Evolutionary conservation across 2,113 vertebrate species (phyloP).

Genomic region (Malurus melanocephalus): DNA sequence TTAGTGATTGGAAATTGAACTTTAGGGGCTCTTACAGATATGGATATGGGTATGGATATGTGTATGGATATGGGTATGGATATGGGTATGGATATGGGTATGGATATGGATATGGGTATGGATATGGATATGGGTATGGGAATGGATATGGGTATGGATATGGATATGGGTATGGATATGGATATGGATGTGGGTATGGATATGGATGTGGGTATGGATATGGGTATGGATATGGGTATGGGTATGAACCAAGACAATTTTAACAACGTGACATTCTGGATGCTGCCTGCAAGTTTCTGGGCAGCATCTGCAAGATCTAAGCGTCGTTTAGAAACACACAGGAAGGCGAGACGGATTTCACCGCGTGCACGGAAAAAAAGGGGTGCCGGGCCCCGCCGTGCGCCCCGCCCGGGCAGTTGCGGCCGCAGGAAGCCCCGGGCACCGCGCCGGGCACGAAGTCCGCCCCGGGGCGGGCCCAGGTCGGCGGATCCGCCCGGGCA

Average conservation of each 20-base stretch:
- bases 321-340: accelerated
- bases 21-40: neutral
- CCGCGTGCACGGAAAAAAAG: accelerated
- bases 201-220: too few species aligned
- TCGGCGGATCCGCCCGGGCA: neutral
- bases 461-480: neutral
- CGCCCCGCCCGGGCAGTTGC: neutral
- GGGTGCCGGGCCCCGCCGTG: neutral
- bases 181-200: too few species aligned
- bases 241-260: accelerated
- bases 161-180: too few species aligned
- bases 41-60: too few species aligned
- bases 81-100: too few species aligned
- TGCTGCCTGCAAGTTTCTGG: accelerated
- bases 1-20: neutral
- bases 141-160: too few species aligned
- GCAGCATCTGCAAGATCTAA: accelerated
- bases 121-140: too few species aligned
- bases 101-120: too few species aligned
- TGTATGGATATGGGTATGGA: too few species aligned
- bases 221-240: too few species aligned
- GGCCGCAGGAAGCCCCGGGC: neutral
- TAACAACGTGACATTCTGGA: neutral
- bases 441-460: neutral
- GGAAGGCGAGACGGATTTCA: neutral